These are phyloP conservation scores for Cardinalis cardinalis DNA, from an alignment of 2,113 vertebrate species.

Conservation along the genomic window DNA sequence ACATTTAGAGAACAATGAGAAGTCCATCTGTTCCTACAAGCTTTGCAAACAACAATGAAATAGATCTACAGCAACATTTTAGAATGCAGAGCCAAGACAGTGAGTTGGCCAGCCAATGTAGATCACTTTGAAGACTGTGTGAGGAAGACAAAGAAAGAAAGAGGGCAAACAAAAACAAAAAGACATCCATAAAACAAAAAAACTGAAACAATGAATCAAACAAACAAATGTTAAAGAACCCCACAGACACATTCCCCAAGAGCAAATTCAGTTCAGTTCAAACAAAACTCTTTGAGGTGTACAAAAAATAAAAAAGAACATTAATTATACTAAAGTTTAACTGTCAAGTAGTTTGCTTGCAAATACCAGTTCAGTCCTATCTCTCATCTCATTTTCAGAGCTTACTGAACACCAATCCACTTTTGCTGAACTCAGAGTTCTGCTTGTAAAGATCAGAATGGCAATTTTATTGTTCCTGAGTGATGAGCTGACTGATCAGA, in stretches of 20 bases:
- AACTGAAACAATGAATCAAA: neutral
- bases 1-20: neutral
- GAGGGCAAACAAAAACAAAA: neutral
- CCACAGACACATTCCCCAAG: neutral
- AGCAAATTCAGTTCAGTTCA: neutral
- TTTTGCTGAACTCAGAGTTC: neutral
- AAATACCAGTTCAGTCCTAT: neutral
- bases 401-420: neutral
- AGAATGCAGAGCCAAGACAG: neutral
- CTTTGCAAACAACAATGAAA: neutral
- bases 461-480: neutral
- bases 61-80: neutral
- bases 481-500: constrained; percentile 6
- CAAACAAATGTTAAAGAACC: neutral
- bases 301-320: neutral
- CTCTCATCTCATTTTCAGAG: neutral
- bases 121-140: neutral
- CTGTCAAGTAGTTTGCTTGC: neutral
- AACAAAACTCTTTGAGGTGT: neutral
- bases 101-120: neutral
- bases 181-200: neutral
- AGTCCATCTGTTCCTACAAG: neutral
- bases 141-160: neutral
- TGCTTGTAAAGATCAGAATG: neutral
- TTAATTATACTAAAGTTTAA: neutral